A percentile compares a stretch with the other conserved stretches of the same genome.
phyloP scores from a whole-genome alignment of 2,888 invertebrate species.

The Diachrysia chrysitis region DNA sequence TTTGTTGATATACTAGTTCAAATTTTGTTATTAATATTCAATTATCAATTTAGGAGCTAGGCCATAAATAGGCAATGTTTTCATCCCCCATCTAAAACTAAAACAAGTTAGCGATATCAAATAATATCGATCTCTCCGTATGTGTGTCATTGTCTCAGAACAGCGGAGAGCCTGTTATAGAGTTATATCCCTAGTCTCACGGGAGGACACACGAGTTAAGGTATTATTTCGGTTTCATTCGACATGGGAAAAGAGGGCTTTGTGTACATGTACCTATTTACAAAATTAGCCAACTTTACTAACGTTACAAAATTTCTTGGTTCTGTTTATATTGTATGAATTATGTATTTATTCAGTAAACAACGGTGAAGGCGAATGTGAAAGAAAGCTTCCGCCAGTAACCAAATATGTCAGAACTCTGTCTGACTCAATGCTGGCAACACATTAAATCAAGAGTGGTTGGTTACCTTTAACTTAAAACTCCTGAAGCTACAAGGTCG shows the following conservation, averaged over 20 bases:
- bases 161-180: slow-evolving; percentile 14
- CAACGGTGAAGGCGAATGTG: slow-evolving; percentile 26
- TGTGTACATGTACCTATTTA: slow-evolving; percentile 8
- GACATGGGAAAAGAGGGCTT: slow-evolving; percentile 10
- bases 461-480: slow-evolving; percentile 7
- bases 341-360: slow-evolving; percentile 42
- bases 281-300: slow-evolving; percentile 24
- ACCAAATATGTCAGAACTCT: slow-evolving; percentile 28
- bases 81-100: slow-evolving; percentile 6
- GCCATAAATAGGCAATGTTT: background rate
- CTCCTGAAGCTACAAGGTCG: background rate
- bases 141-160: slow-evolving; percentile 33
- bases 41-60: background rate
- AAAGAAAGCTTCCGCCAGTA: slow-evolving; percentile 47
- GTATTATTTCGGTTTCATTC: slow-evolving; percentile 15
- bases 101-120: slow-evolving; percentile 14
- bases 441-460: slow-evolving; percentile 9
- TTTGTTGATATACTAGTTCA: background rate
- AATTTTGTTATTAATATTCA: no score
- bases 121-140: slow-evolving; percentile 37
- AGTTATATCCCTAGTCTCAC: slow-evolving; percentile 25
- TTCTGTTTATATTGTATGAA: slow-evolving; percentile 32
- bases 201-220: slow-evolving; percentile 11
- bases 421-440: slow-evolving; percentile 16
- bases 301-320: slow-evolving; percentile 31